phyloP scores from a whole-genome alignment of 1,140 invertebrate genomes.

The Onthophagus taurus region DNA sequence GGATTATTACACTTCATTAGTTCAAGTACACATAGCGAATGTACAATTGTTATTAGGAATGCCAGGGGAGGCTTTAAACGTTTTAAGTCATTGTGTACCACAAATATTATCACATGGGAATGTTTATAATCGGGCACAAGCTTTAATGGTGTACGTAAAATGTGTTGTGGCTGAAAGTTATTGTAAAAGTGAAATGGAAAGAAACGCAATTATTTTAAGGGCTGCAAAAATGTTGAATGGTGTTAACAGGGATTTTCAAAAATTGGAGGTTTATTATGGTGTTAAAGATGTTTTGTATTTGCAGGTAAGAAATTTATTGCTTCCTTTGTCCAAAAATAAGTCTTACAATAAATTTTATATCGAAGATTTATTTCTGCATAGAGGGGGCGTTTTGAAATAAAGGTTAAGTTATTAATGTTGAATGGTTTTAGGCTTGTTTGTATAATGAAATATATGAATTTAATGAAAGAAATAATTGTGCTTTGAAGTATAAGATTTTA shows the following conservation, averaged over 20 bases:
- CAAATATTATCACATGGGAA: slow-evolving; percentile 69
- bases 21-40: slow-evolving; percentile 71
- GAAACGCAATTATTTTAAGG: slow-evolving; percentile 47
- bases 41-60: slow-evolving; percentile 62
- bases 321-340: neutral
- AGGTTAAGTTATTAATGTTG: too few relatives aligned
- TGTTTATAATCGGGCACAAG: slow-evolving; percentile 67
- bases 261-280: slow-evolving; percentile 61
- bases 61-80: slow-evolving; percentile 58
- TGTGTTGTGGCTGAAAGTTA: slow-evolving; percentile 54
- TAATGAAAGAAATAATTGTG: slow-evolving; percentile 59
- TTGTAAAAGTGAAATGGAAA: slow-evolving; percentile 35
- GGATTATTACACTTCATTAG: slow-evolving; percentile 60
- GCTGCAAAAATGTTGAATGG: slow-evolving; percentile 54
- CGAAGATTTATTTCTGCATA: neutral
- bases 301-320: slow-evolving; percentile 43
- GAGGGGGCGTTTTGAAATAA: too few relatives aligned
- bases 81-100: slow-evolving; percentile 58
- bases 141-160: slow-evolving; percentile 52
- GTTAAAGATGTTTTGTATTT: slow-evolving; percentile 62
- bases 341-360: neutral
- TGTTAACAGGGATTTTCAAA: slow-evolving; percentile 57
- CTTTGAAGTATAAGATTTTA: slow-evolving; percentile 59
- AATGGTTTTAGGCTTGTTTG: slow-evolving; percentile 50
- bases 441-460: slow-evolving; percentile 57